Base-by-base conservation (phyloP, 2,113 vertebrate species). In the Cyanoderma ruficeps region DNA sequence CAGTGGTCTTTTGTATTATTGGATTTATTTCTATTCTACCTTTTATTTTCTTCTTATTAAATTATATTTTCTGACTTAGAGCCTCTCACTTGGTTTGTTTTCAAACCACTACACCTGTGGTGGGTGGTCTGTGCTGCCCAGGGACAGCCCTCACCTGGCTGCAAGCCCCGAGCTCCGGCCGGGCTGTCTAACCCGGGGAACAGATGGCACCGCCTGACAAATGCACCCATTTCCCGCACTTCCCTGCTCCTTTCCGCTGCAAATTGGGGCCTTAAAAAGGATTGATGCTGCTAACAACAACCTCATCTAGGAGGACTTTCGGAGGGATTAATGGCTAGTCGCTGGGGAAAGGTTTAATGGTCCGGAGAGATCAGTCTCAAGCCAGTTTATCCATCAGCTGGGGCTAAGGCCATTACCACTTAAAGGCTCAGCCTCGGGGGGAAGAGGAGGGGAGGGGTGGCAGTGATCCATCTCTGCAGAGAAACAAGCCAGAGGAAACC, bases 351-450 rank as follows among this genome's bases (percentile, higher is more conserved):
- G 85, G 90, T 94, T 96, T 96, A 97, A 96, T 90, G 86, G 92
- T 61, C 93, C 92, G 75, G 80, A 88, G 94, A 83, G 92, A 94
- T 96, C 92, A 89, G 76, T 60, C 88, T 75, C 49, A 79, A 94
- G 69, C 44, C 92, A 93, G 83, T 96, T 95, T 93, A 94, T 95
- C 90, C 94, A 96, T 96, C 94, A 92, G 56, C 53, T 61, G 59
- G 59, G 35, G 59, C 35, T 96, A 68, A 92, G 47, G 60, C 85
- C 20, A 70, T 92, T 78, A 63, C 37, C 83, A 47, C 52, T 74
- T 80, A 90, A 72, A 10, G 4, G 71, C 64, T 96, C 76, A 60
- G 49, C 41, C 13, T 55, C 24, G 24, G 12, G 47, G 24, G 44
- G 37, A 13, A 68, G 49, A 82, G 78, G 47, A 75, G 35, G 46